Percentiles rank a stretch among this genome's conserved stretches.
Evolutionary conservation across 2,888 invertebrate genomes (phyloP).

Genomic region (Phasia obesa): DNA sequence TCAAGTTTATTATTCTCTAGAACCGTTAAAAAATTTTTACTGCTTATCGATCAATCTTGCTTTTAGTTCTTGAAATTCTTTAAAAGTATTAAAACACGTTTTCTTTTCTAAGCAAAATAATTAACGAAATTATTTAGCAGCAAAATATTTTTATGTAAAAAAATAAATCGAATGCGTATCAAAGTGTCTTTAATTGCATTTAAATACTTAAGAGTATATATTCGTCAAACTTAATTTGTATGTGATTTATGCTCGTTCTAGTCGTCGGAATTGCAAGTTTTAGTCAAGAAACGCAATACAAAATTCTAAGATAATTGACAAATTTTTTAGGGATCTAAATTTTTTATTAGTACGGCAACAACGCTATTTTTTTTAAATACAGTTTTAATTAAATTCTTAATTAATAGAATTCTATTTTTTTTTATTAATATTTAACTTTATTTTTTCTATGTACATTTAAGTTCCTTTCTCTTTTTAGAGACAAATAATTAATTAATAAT

Average conservation of each 20-base stretch:
- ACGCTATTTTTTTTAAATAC: not conserved
- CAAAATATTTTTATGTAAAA: too few species aligned
- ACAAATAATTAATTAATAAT: slow-evolving; percentile 58
- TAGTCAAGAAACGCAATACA: not conserved
- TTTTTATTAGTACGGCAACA: too few species aligned
- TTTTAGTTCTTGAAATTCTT: too few species aligned
- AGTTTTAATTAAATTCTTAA: not conserved
- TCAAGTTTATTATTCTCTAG: too few species aligned
- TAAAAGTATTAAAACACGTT: too few species aligned
- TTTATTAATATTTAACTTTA: not conserved
- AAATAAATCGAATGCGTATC: too few species aligned
- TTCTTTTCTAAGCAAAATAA: too few species aligned
- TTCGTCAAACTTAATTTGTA: not conserved
- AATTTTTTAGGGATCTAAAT: not conserved
- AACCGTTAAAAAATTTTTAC: too few species aligned
- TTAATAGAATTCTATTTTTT: not conserved
- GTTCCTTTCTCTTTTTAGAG: slow-evolving; percentile 69
- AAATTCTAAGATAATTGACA: not conserved
- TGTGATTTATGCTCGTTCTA: not conserved
- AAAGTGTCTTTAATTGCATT: not conserved
- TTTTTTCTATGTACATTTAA: slow-evolving; percentile 45
- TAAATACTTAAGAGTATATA: not conserved
- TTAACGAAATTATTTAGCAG: too few species aligned
- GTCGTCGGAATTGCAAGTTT: not conserved
- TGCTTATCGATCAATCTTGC: too few species aligned